Evolutionary conservation across 2,797 vertebrate species (phyloP).

Genomic region (Staurois parvus): DNA sequence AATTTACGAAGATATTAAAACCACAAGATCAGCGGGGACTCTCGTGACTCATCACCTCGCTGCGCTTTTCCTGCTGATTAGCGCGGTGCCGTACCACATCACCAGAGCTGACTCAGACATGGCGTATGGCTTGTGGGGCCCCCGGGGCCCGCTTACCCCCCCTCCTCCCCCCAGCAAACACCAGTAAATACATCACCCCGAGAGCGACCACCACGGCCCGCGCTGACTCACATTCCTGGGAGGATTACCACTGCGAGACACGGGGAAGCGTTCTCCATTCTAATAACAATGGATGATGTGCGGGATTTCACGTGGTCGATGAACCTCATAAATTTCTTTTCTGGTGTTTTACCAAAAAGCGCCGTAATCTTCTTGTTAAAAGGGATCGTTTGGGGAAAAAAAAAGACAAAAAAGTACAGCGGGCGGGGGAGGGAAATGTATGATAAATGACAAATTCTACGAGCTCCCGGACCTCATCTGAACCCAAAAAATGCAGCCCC

Average conservation of each 20-base stretch:
- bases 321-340: constrained; percentile 27
- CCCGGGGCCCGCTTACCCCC: constrained; percentile 8
- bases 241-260: constrained; percentile 29
- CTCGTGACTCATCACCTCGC: constrained; percentile 17
- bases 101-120: constrained; percentile 14
- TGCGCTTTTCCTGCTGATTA: constrained; percentile 10
- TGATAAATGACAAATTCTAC: too few relatives aligned
- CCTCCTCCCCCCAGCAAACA: constrained; percentile 49
- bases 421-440: not conserved
- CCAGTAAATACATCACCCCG: constrained; percentile 26
- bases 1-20: constrained; percentile 51
- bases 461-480: constrained; percentile 10
- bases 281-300: constrained; percentile 47
- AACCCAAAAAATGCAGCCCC: not conserved
- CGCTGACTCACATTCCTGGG: constrained; percentile 34
- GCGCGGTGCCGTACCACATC: not conserved
- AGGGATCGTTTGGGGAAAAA: not conserved
- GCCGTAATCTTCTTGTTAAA: constrained; percentile 1
- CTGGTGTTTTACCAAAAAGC: constrained; percentile 22
- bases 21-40: constrained; percentile 31
- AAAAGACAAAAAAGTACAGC: too few relatives aligned
- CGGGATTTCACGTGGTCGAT: constrained; percentile 1
- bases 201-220: not conserved
- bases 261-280: not conserved
- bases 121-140: not conserved